These are phyloP conservation scores for Amphilophus citrinellus DNA, from an alignment of 2,113 vertebrate species.

Conservation along the genomic window DNA sequence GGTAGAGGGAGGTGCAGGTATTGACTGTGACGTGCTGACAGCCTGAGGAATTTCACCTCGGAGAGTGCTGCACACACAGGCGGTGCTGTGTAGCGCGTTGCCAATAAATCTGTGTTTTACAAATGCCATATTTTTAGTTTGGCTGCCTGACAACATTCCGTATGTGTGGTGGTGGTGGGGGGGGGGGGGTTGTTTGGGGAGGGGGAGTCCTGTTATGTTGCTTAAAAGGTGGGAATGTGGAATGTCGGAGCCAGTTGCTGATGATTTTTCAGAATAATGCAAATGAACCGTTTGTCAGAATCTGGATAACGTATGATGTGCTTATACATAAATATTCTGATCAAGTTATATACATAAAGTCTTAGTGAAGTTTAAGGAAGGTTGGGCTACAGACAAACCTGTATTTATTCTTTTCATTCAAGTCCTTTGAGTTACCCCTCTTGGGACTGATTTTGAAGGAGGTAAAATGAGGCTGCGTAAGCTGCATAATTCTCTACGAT, in stretches of 20 bases:
- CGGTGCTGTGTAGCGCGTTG: constrained; percentile 53
- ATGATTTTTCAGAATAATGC: background rate
- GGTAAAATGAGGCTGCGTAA: constrained; percentile 15
- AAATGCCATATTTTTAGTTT: constrained; percentile 60
- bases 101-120: constrained; percentile 58
- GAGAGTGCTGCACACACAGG: constrained; percentile 37
- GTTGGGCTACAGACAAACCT: background rate
- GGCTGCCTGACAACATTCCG: constrained; percentile 64
- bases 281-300: constrained; percentile 7
- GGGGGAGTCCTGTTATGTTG: background rate
- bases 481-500: constrained; percentile 59
- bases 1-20: background rate
- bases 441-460: constrained; percentile 20
- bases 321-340: constrained; percentile 36
- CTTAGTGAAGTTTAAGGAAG: constrained; percentile 2
- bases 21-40: constrained; percentile 29
- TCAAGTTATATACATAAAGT: background rate
- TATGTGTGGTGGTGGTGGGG: background rate
- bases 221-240: background rate
- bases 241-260: constrained; percentile 19
- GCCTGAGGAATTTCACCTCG: constrained; percentile 34
- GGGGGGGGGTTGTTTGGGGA: fast-evolving
- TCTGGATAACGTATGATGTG: background rate
- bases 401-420: constrained; percentile 64
- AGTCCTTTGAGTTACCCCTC: constrained; percentile 37